Evolutionary conservation across 2,113 vertebrate species (phyloP), one percentile per base, ranked within the genome.

Genomic region (Struthidea cinerea): DNA sequence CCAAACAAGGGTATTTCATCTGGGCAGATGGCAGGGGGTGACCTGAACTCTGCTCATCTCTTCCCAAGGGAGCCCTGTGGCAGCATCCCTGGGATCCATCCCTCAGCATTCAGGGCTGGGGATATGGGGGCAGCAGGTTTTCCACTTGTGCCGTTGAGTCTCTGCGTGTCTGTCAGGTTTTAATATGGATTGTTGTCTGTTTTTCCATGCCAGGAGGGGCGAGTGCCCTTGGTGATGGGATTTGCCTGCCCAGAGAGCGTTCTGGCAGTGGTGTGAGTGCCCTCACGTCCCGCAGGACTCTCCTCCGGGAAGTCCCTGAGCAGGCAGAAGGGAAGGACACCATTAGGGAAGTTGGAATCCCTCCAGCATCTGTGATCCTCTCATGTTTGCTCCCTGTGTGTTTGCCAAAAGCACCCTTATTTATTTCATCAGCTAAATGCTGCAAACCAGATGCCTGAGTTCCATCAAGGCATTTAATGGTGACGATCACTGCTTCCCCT

Each of bases 381-480:
- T 93, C 82, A 37, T 94, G 96, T 96, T 98, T 98, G 95, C 88
- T 96, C 92, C 83, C 53, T 71, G 47, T 0, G 2, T n/a, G 53
- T 78, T 81, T 81, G 89, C 92, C 94, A 93, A 50, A 89, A 94
- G 94, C 96, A 95, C 87, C 95, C 92, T 97, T 84, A 47, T 96
- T 94, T 96, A 91, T 91, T 95, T 96, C 84, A 84, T 95, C 96
- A 97, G 89, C 93, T 82, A 93, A 94, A 91, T 30, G 76, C 89
- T 69, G 87, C 46, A 95, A 87, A 91, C 42, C 94, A 89, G 87
- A 90, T 94, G 94, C 93, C 92, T 53, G 63, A 24, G 65, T 93
- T 93, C 86, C 84, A 77, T 94, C 68, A 53, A 59, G 57, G 92
- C 84, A 16, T 63, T 94, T 89, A 94, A 77, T 56, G 94, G 52